These are phyloP conservation scores for Lacerta agilis DNA, from an alignment of 2,797 vertebrate genomes.

Conservation along the genomic window DNA sequence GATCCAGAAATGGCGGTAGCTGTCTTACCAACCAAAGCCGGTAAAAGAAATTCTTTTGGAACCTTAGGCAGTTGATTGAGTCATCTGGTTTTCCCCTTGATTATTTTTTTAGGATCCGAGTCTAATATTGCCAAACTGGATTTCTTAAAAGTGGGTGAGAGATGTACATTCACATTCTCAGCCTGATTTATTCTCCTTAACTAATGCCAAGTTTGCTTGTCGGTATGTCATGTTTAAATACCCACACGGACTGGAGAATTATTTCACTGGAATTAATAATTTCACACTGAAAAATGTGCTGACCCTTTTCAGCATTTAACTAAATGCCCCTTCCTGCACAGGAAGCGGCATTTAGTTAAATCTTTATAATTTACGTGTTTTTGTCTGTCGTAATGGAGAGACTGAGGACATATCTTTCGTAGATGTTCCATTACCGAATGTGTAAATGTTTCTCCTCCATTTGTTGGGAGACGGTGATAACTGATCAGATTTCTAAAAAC, in stretches of 20 bases:
- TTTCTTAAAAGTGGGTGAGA: neutral
- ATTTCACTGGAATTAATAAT: slow-evolving; percentile 6
- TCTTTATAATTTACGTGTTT: neutral
- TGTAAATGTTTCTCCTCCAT: neutral
- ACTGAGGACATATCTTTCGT: neutral
- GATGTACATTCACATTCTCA: neutral
- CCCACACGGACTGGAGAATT: neutral
- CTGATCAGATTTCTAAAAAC: neutral
- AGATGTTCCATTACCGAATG: neutral
- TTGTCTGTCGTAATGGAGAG: neutral
- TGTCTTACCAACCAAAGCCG: no score
- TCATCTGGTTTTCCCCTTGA: neutral
- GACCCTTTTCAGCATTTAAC: neutral
- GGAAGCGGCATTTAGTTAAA: no score
- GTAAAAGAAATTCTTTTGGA: no score
- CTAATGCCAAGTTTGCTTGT: neutral
- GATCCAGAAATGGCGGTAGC: no score
- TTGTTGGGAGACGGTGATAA: neutral
- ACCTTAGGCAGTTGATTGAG: neutral
- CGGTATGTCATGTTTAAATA: neutral
- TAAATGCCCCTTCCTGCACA: neutral
- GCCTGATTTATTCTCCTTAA: neutral
- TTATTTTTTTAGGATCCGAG: neutral
- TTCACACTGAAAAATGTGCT: neutral
- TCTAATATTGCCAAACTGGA: neutral